A percentile compares a stretch with the other conserved stretches of the same genome.
Evolutionary conservation across 2,888 invertebrate species (phyloP).

Genomic region (Tenodera sinensis): DNA sequence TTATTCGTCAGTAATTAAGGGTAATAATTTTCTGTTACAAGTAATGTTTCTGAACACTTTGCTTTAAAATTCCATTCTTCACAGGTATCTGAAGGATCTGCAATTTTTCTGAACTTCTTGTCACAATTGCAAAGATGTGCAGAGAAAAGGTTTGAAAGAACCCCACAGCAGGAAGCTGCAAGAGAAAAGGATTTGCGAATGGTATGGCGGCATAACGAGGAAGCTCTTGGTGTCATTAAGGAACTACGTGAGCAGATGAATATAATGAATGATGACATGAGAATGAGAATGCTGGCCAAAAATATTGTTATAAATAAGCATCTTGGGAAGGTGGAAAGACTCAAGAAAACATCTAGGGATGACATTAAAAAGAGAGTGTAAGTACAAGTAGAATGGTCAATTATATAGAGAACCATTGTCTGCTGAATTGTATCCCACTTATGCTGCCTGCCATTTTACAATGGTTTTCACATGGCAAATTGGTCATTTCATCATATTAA

Average conservation of each 20-base stretch:
- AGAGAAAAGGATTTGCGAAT: neutral
- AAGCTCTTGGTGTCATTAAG: neutral
- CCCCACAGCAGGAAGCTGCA: neutral
- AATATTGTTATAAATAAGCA: neutral
- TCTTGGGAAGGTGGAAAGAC: neutral
- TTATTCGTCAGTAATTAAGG: too few relatives aligned
- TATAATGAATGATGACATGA: neutral
- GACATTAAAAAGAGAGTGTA: conserved; percentile 5
- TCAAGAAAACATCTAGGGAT: neutral
- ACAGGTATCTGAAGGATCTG: neutral
- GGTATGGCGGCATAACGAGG: neutral
- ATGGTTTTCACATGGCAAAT: too few relatives aligned
- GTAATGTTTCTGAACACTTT: neutral
- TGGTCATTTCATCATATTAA: too few relatives aligned
- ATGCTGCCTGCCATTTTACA: too few relatives aligned
- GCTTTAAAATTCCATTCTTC: neutral
- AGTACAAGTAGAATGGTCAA: neutral
- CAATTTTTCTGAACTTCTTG: neutral
- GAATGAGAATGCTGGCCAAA: neutral
- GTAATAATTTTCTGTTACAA: too few relatives aligned
- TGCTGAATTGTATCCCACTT: too few relatives aligned
- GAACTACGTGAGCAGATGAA: neutral
- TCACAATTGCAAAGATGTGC: neutral
- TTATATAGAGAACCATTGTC: too few relatives aligned
- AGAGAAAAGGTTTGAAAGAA: neutral